phyloP scores from a whole-genome alignment of 2,888 invertebrate species.

The Salticus scenicus region DNA sequence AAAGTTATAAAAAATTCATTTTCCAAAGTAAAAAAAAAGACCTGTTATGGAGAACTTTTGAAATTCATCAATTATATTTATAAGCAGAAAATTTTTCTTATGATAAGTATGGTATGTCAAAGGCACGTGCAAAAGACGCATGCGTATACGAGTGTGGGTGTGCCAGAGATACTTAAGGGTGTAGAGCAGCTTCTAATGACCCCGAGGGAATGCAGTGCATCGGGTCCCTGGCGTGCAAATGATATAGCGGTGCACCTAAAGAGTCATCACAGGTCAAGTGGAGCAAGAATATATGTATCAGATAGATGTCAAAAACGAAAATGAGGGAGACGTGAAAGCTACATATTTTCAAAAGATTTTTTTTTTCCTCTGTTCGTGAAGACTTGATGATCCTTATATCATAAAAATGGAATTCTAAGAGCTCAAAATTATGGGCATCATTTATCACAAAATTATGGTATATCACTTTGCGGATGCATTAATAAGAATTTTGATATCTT shows the following conservation, averaged over 20 bases:
- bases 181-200: conserved; percentile 65
- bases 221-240: conserved; percentile 60
- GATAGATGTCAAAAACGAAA: not conserved
- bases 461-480: no score
- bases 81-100: not conserved
- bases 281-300: conserved; percentile 9
- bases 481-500: no score
- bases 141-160: conserved; percentile 61
- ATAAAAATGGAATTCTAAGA: no score
- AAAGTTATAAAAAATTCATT: no score
- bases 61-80: no score
- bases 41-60: no score
- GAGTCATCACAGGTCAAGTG: conserved; percentile 55
- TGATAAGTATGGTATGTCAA: not conserved
- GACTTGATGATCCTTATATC: no score
- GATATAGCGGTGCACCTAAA: conserved; percentile 44
- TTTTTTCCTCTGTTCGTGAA: no score
- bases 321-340: conserved; percentile 2
- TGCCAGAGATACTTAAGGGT: conserved; percentile 66
- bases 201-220: conserved; percentile 64
- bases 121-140: conserved; percentile 21
- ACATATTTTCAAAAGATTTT: not conserved
- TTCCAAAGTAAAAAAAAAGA: no score
- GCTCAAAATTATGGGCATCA: no score
- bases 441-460: no score